These are phyloP conservation scores for Chlorops oryzae DNA, from an alignment of 1,140 invertebrate genomes.

Conservation along the genomic window DNA sequence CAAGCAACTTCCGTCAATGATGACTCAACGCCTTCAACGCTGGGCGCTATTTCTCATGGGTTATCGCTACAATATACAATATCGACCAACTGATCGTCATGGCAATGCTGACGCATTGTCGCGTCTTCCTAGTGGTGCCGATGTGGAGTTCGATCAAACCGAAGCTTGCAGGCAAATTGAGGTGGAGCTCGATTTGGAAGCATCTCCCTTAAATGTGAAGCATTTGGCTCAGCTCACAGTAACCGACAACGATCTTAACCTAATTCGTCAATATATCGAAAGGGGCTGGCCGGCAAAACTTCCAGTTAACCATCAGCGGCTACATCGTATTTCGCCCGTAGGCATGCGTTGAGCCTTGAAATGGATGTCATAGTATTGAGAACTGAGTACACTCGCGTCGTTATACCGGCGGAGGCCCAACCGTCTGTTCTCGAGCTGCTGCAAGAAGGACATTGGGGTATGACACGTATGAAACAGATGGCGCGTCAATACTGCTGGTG, in stretches of 20 bases:
- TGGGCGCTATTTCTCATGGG: conserved; percentile 22
- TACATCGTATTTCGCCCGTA: not conserved
- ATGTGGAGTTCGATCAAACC: too few species aligned
- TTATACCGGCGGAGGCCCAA: not conserved
- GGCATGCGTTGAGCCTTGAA: not conserved
- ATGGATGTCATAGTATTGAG: not conserved
- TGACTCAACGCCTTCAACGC: conserved; percentile 27
- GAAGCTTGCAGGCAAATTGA: too few species aligned
- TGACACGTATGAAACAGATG: not conserved
- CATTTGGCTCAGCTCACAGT: too few species aligned
- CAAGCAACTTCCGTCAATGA: conserved; percentile 13
- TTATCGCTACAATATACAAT: conserved; percentile 20
- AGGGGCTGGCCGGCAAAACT: too few species aligned
- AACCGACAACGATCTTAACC: too few species aligned
- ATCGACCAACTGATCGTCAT: conserved; percentile 15
- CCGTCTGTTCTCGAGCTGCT: not conserved
- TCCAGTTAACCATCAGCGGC: too few species aligned
- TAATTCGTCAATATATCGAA: too few species aligned
- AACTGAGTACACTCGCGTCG: not conserved
- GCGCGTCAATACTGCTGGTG: not conserved
- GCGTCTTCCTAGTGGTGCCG: conserved; percentile 18
- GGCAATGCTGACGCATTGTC: conserved; percentile 28
- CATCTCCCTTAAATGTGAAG: too few species aligned
- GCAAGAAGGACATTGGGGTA: not conserved
- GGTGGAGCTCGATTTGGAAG: too few species aligned